Evolutionary conservation across 2,113 vertebrate genomes (phyloP), one percentile per base, ranked within the genome.

Genomic region (Porphyrio hochstetteri): DNA sequence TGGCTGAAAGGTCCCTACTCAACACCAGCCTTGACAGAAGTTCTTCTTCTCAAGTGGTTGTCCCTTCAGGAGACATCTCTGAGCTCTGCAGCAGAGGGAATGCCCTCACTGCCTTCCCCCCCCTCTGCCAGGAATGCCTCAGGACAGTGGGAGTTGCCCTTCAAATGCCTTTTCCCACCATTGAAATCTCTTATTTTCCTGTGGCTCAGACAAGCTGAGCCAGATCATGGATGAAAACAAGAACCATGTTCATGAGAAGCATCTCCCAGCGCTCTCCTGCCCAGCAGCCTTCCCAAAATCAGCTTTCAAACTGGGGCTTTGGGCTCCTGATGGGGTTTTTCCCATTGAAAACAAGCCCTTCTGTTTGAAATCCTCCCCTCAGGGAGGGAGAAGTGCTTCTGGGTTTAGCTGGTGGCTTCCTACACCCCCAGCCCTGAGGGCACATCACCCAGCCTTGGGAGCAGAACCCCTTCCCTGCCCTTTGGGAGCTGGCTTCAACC

Each of bases 111-210:
- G 44, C 48, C 56, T 69, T 92, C 72, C 61, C 27, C 27, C 24
- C 14, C 63, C 35, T 42, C 68, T 85, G 29, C 77, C 48, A 77
- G 68, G 70, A 78, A 81, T 67, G 52, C 78, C 50, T 28, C 3
- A 2, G 25, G 36, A 21, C 1, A 1, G 33, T 12, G 53, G 0
- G 0, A 68, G 53, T 59, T 83, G 28, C 59, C 28, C 23, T 90
- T 80, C n/a, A 42, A 48, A 29, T 21, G 28, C 33, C 57, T 77
- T 40, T 71, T 76, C 29, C 75, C 61, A 81, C 48, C 4, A 5
- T 70, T 80, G 76, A 64, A 50, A 55, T 36, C 53, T 78, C 33
- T 42, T 70, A 8, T 74, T 67, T 63, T 77, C 59, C 84, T 69
- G 36, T 44, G 46, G 84, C 67, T 79, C 53, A 68, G 46, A 74